Percentiles rank a stretch among this genome's conserved stretches.
Conservation (phyloP, 2,113 vertebrate genomes). For the Sceloporus undulatus region DNA sequence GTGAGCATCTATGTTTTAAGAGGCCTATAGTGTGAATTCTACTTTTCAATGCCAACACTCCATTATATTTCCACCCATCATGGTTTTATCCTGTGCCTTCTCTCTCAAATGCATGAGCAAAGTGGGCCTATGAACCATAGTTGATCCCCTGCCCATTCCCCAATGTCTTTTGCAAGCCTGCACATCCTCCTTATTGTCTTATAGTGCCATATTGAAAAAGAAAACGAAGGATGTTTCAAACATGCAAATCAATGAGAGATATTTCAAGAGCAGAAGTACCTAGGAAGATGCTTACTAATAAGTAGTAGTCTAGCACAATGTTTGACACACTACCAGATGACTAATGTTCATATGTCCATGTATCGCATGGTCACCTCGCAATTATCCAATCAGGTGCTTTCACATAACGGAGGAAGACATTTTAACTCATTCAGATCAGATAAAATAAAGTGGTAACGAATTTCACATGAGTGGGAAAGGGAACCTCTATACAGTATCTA, state of each 20-base stretch:
- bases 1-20: neutral
- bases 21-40: neutral
- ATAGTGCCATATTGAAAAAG: neutral
- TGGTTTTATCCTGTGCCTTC: neutral
- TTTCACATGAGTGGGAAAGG: constrained; percentile 16
- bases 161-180: neutral
- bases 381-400: neutral
- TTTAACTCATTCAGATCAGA: neutral
- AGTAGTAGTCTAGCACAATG: neutral
- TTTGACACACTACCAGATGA: neutral
- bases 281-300: neutral
- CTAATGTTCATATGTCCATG: neutral
- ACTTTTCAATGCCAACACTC: neutral
- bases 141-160: no score
- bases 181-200: neutral
- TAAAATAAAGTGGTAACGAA: neutral
- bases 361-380: neutral
- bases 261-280: neutral
- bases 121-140: no score
- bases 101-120: no score
- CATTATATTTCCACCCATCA: neutral
- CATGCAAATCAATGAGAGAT: neutral
- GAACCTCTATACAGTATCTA: neutral
- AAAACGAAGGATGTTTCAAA: neutral
- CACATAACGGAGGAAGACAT: neutral